These are phyloP conservation scores for Entomobrya multifasciata DNA, from an alignment of 2,888 invertebrate species.

Conservation along the genomic window DNA sequence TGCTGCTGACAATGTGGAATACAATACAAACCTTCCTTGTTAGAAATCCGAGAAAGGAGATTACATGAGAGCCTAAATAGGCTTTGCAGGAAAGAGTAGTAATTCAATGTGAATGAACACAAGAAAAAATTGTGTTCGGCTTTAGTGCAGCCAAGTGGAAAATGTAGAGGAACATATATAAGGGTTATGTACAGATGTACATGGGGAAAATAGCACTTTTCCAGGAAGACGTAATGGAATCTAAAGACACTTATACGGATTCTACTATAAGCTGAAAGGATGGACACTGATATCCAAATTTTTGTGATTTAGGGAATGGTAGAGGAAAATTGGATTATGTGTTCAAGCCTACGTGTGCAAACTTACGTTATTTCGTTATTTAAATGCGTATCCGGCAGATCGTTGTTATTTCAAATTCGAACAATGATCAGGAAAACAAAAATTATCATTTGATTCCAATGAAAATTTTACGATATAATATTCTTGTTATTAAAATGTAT, in stretches of 20 bases:
- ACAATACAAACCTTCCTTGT: slow-evolving; percentile 5
- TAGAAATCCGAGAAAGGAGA: slow-evolving; percentile 42
- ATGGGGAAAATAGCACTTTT: not conserved
- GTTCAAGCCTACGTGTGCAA: too few relatives aligned
- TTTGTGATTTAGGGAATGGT: not conserved
- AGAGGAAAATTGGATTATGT: not conserved
- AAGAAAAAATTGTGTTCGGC: not conserved
- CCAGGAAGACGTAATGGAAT: not conserved
- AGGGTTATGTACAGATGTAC: not conserved
- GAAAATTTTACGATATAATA: too few relatives aligned
- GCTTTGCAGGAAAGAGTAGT: slow-evolving; percentile 34
- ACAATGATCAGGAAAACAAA: too few relatives aligned
- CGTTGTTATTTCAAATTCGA: too few relatives aligned
- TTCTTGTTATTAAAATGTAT: not conserved
- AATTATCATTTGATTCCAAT: too few relatives aligned
- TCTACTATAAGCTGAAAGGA: not conserved
- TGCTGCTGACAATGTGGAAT: not conserved
- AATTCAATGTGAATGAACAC: not conserved
- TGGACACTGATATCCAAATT: not conserved
- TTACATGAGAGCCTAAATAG: slow-evolving; percentile 39
- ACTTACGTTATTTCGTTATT: too few relatives aligned
- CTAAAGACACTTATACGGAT: not conserved
- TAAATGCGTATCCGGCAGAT: too few relatives aligned
- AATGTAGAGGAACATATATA: not conserved
- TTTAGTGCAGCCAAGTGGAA: not conserved